phyloP scores from a whole-genome alignment of 2,113 vertebrate genomes.

The Blennius ocellaris region DNA sequence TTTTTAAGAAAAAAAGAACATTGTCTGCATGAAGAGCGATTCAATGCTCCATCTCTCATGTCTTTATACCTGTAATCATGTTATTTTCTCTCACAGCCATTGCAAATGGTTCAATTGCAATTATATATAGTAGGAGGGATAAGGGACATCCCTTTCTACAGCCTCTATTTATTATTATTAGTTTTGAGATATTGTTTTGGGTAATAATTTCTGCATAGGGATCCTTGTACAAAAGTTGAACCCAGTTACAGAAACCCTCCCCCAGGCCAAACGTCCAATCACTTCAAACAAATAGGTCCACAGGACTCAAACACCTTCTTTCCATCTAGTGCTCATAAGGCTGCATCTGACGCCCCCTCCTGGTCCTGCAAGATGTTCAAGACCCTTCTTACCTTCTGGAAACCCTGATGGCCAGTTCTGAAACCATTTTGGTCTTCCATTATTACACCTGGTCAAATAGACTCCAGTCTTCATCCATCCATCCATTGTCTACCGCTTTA shows the following conservation, averaged over 20 bases:
- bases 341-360: neutral
- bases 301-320: neutral
- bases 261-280: neutral
- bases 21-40: neutral
- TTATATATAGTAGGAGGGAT: neutral
- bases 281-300: neutral
- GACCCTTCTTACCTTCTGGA: neutral
- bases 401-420: neutral
- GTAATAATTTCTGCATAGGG: constrained; percentile 2
- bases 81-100: neutral
- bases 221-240: neutral
- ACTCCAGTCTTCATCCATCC: neutral
- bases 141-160: neutral
- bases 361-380: neutral
- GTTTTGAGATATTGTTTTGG: neutral
- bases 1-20: constrained; percentile 1
- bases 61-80: neutral
- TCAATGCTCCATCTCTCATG: neutral
- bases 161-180: neutral
- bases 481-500: too few relatives aligned
- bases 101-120: neutral
- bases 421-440: neutral
- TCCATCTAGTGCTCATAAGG: neutral
- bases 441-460: neutral
- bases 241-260: neutral